Evolutionary conservation across 2,113 vertebrate species (phyloP).

Genomic region (Coptodon rendalli): DNA sequence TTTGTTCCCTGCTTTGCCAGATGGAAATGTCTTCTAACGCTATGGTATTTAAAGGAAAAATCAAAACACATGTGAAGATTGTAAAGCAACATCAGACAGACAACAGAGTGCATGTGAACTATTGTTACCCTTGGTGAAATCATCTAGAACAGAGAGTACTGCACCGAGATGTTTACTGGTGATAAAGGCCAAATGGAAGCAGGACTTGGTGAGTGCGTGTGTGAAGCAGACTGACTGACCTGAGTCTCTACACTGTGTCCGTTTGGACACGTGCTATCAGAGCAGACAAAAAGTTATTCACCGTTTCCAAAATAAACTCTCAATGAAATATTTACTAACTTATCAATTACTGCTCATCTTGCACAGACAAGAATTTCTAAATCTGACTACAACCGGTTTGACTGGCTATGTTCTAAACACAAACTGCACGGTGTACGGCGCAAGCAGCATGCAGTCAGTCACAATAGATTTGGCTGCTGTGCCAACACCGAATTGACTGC

Average conservation of each 20-base stretch:
- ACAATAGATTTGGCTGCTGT: slow-evolving; percentile 21
- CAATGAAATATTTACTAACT: neutral
- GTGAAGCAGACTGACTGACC: neutral
- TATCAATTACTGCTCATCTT: neutral
- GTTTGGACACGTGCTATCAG: neutral
- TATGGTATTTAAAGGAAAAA: neutral
- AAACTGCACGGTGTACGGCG: neutral
- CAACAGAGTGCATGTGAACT: neutral
- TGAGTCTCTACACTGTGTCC: neutral
- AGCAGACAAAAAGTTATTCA: neutral
- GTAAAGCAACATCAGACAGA: neutral
- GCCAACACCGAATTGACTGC: neutral
- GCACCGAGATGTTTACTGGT: neutral
- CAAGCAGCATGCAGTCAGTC: neutral
- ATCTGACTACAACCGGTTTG: neutral
- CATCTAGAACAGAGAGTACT: neutral
- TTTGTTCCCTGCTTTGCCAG: neutral
- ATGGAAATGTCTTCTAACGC: neutral
- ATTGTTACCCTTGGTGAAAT: neutral
- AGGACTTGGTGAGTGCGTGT: neutral
- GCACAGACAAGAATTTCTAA: neutral
- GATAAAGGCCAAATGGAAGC: neutral
- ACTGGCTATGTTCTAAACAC: neutral
- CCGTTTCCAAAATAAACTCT: neutral
- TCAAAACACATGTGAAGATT: neutral